phyloP scores from a whole-genome alignment of 2,797 vertebrate species.

The Gephyroberyx darwinii region DNA sequence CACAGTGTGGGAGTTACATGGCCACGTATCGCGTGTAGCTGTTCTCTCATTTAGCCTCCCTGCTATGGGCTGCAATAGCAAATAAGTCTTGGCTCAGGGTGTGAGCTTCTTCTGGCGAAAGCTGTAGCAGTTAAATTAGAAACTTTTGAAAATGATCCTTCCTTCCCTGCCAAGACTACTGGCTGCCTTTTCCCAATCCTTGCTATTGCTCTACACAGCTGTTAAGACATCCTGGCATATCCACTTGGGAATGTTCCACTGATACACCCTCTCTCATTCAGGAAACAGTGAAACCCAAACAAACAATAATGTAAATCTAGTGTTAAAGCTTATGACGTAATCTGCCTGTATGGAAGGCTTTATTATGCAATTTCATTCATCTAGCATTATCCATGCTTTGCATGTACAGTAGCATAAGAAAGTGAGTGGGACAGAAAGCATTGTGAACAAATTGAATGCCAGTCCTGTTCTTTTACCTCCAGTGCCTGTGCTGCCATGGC shows the following conservation, averaged over 20 bases:
- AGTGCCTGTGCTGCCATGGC: constrained; percentile 13
- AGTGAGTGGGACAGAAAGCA: constrained; percentile 27
- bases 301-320: constrained; percentile 27
- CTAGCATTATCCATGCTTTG: constrained; percentile 31
- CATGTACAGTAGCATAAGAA: constrained; percentile 5
- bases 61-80: constrained; percentile 37
- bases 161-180: constrained; percentile 56
- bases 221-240: constrained; percentile 44
- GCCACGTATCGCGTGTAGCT: constrained; percentile 32
- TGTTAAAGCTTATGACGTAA: constrained; percentile 24
- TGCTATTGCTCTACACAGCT: constrained; percentile 23
- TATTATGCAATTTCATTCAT: constrained; percentile 9
- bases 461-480: constrained; percentile 17
- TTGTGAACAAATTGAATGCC: constrained; percentile 17
- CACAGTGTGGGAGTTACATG: constrained; percentile 29
- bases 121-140: constrained; percentile 61
- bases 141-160: constrained; percentile 63
- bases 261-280: constrained; percentile 42
- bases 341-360: constrained; percentile 16
- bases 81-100: constrained; percentile 57
- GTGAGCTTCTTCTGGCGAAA: constrained; percentile 48
- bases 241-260: constrained; percentile 20
- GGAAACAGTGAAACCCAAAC: constrained; percentile 47
- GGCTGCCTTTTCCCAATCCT: constrained; percentile 46
- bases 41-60: constrained; percentile 39